Evolutionary conservation across 2,797 vertebrate species (phyloP).

Genomic region (Argentina silus): DNA sequence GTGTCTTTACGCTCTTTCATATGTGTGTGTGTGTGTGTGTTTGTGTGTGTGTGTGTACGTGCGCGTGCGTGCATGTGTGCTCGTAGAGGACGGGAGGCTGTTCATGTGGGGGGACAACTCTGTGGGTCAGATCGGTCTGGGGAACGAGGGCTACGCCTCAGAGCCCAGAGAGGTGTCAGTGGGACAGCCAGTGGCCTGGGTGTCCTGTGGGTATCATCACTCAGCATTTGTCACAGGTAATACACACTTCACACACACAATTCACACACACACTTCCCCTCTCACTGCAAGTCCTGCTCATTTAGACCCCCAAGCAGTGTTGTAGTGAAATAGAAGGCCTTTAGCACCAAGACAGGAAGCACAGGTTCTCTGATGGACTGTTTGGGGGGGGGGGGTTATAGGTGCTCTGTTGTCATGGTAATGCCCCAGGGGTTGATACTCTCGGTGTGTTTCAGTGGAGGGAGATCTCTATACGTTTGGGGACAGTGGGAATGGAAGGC

Average conservation of each 20-base stretch:
- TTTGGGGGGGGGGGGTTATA: neutral
- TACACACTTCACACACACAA: neutral
- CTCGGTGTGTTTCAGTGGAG: conserved; percentile 69
- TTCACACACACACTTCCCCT: neutral
- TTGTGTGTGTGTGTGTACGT: neutral
- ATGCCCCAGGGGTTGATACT: neutral
- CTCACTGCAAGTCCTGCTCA: too few relatives aligned
- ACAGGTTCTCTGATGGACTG: too few relatives aligned
- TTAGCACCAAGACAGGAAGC: too few relatives aligned
- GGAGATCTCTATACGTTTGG: conserved; percentile 88
- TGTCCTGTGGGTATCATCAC: conserved; percentile 90
- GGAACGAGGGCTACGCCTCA: conserved; percentile 62
- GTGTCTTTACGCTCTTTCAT: neutral
- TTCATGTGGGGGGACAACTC: conserved; percentile 94
- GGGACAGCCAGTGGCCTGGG: conserved; percentile 80
- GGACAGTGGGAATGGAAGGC: conserved; percentile 81
- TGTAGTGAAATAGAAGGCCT: too few relatives aligned
- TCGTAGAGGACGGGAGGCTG: conserved; percentile 85
- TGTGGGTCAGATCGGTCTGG: conserved; percentile 88
- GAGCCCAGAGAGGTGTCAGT: conserved; percentile 81
- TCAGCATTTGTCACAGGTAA: conserved; percentile 85
- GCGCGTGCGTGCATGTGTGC: conserved; percentile 19
- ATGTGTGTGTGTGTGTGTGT: neutral
- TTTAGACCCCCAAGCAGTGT: too few relatives aligned
- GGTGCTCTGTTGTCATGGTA: neutral